Conservation (phyloP, 2,797 vertebrate species). For the Enteromius mattozi region DNA sequence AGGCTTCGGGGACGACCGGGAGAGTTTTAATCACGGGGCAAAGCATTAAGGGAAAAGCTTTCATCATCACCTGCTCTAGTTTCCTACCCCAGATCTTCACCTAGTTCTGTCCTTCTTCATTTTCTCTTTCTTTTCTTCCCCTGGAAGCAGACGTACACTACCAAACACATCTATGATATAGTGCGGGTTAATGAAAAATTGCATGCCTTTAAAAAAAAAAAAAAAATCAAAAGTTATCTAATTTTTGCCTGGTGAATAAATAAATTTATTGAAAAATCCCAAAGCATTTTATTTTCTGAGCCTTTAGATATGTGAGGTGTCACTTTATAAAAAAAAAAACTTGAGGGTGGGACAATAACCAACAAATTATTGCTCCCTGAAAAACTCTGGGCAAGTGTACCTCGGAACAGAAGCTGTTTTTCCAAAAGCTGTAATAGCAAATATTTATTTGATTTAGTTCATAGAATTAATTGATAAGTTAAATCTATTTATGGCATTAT, state of each 20-base stretch:
- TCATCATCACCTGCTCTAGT: slow-evolving; percentile 32
- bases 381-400: too few species aligned
- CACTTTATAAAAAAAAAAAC: neutral
- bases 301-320: neutral
- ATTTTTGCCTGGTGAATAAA: neutral
- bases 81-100: neutral
- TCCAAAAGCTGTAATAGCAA: too few species aligned
- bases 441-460: too few species aligned
- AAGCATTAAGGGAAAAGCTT: slow-evolving; percentile 27
- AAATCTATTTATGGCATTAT: too few species aligned
- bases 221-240: too few species aligned
- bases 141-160: neutral
- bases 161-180: neutral
- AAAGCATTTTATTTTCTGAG: neutral
- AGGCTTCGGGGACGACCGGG: slow-evolving; percentile 64
- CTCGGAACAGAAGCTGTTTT: too few species aligned
- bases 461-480: too few species aligned
- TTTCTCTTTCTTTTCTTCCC: neutral
- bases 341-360: slow-evolving; percentile 8
- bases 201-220: neutral
- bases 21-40: slow-evolving; percentile 24
- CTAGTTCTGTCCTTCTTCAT: neutral
- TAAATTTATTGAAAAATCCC: slow-evolving; percentile 37
- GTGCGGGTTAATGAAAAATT: neutral
- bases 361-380: neutral